These are phyloP conservation scores for Eledone cirrhosa DNA, from an alignment of 2,888 invertebrate species.

Conservation along the genomic window DNA sequence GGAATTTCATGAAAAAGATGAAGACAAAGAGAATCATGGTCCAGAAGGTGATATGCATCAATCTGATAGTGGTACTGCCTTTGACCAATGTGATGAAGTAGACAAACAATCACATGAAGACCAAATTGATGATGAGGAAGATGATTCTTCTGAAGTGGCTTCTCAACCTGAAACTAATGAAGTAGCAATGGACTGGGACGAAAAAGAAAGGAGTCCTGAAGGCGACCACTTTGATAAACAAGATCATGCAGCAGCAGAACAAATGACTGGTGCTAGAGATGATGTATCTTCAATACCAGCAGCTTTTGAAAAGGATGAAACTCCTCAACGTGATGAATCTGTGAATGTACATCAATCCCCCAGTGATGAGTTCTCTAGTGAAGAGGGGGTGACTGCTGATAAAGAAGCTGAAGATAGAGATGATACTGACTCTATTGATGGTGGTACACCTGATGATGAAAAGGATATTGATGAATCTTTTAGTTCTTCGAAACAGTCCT, in stretches of 20 bases:
- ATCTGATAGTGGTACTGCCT: constrained; percentile 14
- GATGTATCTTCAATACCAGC: constrained; percentile 41
- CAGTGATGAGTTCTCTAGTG: too few relatives aligned
- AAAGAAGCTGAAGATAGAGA: constrained; percentile 26
- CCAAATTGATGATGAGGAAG: constrained; percentile 50
- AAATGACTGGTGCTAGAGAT: constrained; percentile 33
- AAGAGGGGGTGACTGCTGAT: neutral
- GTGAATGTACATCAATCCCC: neutral
- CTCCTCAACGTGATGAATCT: constrained; percentile 35
- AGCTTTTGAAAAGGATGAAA: constrained; percentile 48
- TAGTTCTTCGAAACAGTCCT: neutral
- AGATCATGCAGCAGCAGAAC: neutral
- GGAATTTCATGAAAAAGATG: constrained; percentile 25
- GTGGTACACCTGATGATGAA: constrained; percentile 42
- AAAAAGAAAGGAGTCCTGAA: constrained; percentile 29
- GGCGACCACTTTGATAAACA: constrained; percentile 26
- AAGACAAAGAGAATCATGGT: constrained; percentile 27
- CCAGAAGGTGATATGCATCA: constrained; percentile 3
- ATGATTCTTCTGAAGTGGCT: constrained; percentile 32
- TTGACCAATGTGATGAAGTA: constrained; percentile 22
- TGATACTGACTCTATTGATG: constrained; percentile 45
- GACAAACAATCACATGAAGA: constrained; percentile 38
- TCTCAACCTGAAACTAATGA: constrained; percentile 25
- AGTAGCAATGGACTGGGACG: constrained; percentile 16
- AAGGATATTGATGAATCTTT: constrained; percentile 42